A percentile compares a stretch with the other conserved stretches of the same genome.
Evolutionary conservation across 2,797 vertebrate species (phyloP).

Genomic region (Myotis planiceps): DNA sequence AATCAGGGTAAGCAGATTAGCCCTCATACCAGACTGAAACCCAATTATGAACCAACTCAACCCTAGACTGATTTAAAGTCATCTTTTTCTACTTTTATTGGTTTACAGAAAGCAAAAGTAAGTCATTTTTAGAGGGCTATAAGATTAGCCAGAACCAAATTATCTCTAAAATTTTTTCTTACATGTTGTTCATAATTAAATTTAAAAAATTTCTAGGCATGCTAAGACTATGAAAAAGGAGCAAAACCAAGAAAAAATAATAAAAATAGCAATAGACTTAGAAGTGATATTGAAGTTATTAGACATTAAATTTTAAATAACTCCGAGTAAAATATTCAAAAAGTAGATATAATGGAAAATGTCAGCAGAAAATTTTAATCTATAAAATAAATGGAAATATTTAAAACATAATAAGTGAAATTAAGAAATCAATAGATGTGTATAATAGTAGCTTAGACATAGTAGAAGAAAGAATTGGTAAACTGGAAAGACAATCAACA

Average conservation of each 20-base stretch:
- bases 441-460: background rate
- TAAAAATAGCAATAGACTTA: background rate
- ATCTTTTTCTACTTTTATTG: background rate
- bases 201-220: background rate
- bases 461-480: background rate
- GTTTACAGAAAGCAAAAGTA: background rate
- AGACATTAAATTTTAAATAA: background rate
- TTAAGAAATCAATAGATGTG: background rate
- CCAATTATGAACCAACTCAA: accelerated
- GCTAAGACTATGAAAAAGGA: background rate
- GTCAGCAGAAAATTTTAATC: background rate
- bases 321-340: background rate
- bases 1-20: background rate
- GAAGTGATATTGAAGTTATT: background rate
- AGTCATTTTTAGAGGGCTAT: background rate
- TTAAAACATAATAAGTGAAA: background rate
- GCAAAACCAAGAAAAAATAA: background rate
- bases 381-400: background rate
- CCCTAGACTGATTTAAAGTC: background rate
- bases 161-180: background rate
- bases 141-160: background rate
- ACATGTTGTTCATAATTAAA: background rate
- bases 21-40: background rate
- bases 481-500: background rate
- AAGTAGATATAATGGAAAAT: background rate